Evolutionary conservation across 2,888 invertebrate species (phyloP).

Genomic region (Melikaiella ostensackeni): DNA sequence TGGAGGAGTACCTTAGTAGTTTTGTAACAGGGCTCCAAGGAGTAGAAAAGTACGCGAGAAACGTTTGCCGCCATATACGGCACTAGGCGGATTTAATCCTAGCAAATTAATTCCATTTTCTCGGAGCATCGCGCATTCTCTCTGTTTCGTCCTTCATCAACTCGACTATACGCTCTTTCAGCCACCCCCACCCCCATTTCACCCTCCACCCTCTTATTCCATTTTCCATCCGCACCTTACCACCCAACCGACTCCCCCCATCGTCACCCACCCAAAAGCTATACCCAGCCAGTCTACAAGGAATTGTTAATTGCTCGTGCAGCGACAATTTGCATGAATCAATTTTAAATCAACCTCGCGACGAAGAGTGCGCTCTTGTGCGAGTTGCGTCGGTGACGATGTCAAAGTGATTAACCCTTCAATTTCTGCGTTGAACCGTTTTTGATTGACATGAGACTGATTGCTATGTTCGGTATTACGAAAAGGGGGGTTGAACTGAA

Average conservation of each 20-base stretch:
- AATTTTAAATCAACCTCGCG: slow-evolving; percentile 74
- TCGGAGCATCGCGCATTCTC: slow-evolving; percentile 75
- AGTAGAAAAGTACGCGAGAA: slow-evolving; percentile 57
- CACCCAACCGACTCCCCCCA: slow-evolving; percentile 44
- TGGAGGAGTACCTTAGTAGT: too few species aligned
- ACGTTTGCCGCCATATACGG: slow-evolving; percentile 67
- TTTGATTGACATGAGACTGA: slow-evolving; percentile 5
- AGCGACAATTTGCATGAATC: slow-evolving; percentile 77
- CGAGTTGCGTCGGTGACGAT: slow-evolving; percentile 24
- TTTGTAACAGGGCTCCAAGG: too few species aligned
- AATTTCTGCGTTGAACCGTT: not conserved
- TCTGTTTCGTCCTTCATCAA: slow-evolving; percentile 76
- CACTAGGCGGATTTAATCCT: slow-evolving; percentile 75
- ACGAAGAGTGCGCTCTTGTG: slow-evolving; percentile 53
- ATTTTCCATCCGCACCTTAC: slow-evolving; percentile 44
- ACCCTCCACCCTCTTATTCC: slow-evolving; percentile 43
- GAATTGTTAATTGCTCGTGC: slow-evolving; percentile 77
- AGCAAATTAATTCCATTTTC: slow-evolving; percentile 77
- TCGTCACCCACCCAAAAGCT: slow-evolving; percentile 61
- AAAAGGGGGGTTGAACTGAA: not conserved
- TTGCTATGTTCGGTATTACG: not conserved
- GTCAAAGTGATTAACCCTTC: slow-evolving; percentile 28
- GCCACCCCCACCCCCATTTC: slow-evolving; percentile 45
- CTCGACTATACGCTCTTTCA: slow-evolving; percentile 64
- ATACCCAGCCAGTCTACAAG: slow-evolving; percentile 73